Evolutionary conservation across 1,140 invertebrate genomes (phyloP).

Genomic region (fruit fly (Drosophila melanogaster)): DNA sequence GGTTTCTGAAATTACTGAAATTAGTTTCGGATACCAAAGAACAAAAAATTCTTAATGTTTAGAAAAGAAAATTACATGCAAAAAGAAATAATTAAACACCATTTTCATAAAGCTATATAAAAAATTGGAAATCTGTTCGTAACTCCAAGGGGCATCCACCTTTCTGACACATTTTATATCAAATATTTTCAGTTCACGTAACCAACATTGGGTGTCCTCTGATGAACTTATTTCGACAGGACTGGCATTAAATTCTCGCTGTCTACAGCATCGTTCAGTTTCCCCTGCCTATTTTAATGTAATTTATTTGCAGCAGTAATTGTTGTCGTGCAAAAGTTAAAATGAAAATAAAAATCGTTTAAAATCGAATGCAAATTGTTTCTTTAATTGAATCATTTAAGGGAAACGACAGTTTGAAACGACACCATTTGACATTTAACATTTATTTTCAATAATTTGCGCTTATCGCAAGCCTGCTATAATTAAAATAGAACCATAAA

Average conservation of each 20-base stretch:
- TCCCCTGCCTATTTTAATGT: constrained; percentile 72
- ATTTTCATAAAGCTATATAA: no score
- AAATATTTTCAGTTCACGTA: constrained; percentile 51
- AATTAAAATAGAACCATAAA: constrained; percentile 59
- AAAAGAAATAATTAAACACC: no score
- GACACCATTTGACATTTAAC: constrained; percentile 43
- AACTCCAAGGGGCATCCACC: not conserved
- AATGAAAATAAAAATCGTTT: constrained; percentile 36
- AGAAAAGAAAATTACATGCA: no score
- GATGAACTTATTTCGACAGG: constrained; percentile 79
- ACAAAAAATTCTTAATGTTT: no score
- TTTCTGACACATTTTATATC: constrained; percentile 22
- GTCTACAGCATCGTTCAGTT: constrained; percentile 18
- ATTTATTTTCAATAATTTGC: constrained; percentile 77
- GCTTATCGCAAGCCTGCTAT: constrained; percentile 58
- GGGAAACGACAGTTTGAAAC: constrained; percentile 30
- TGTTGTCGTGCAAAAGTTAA: constrained; percentile 37
- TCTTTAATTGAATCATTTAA: constrained; percentile 81
- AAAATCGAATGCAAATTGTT: constrained; percentile 70
- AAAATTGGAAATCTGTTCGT: not conserved
- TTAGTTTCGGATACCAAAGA: no score
- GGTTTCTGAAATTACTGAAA: not conserved
- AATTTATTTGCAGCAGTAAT: constrained; percentile 79
- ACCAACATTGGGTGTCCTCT: constrained; percentile 20
- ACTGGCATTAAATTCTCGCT: constrained; percentile 56